Conservation (phyloP, 2,113 vertebrate species). For the Oryzias woworae region DNA sequence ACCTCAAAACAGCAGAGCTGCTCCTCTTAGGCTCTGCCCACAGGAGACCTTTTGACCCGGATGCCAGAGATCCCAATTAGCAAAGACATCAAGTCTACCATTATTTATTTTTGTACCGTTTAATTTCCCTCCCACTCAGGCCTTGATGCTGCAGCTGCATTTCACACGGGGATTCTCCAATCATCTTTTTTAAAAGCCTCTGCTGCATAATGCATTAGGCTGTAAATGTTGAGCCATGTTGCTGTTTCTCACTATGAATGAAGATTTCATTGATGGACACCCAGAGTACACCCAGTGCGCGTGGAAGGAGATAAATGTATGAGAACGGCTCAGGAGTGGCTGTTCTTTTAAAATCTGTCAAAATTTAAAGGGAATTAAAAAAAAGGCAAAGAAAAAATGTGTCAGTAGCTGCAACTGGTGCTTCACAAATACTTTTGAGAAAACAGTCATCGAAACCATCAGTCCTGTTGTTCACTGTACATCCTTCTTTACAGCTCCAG, state of each 20-base stretch:
- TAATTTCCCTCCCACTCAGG: constrained; percentile 65
- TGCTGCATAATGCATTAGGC: constrained; percentile 65
- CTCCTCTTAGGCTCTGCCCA: constrained; percentile 16
- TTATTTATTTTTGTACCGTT: constrained; percentile 70
- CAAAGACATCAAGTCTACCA: constrained; percentile 64
- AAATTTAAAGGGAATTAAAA: constrained; percentile 21
- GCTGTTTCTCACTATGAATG: constrained; percentile 40
- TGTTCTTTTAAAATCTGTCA: constrained; percentile 13
- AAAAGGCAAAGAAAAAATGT: constrained; percentile 5
- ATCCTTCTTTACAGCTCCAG: constrained; percentile 15
- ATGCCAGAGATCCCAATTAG: constrained; percentile 68
- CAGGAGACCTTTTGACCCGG: constrained; percentile 56
- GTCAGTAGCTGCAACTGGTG: constrained; percentile 11
- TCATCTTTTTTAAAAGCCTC: constrained; percentile 64
- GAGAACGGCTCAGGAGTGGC: constrained; percentile 1
- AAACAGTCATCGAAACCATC: not conserved
- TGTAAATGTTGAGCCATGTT: constrained; percentile 61
- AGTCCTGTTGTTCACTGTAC: constrained; percentile 3
- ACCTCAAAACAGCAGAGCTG: constrained; percentile 4
- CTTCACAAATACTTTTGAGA: constrained; percentile 24
- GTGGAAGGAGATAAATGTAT: constrained; percentile 17
- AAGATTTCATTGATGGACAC: constrained; percentile 46
- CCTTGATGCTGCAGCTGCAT: constrained; percentile 68
- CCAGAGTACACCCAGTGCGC: not conserved
- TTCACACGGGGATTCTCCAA: constrained; percentile 66